Base-by-base conservation (phyloP, 2,888 invertebrate genomes). In the Rhopalosiphum nymphaeae region DNA sequence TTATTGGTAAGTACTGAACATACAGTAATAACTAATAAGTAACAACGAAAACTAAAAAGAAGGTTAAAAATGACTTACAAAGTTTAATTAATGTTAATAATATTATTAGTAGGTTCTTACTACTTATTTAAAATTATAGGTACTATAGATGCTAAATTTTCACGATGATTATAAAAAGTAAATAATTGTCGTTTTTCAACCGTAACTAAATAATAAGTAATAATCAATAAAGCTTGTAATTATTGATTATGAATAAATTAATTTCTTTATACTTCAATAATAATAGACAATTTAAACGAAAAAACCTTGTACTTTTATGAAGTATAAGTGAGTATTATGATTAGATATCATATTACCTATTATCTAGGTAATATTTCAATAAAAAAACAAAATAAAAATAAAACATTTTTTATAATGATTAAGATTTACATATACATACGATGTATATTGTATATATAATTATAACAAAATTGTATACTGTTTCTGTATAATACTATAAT, bases 201-300 rank as follows among this genome's bases (percentile, higher is more conserved):
- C 90, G 61, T 90, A 67, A 78, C 36, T 21, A 78, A 78, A 9
- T 36, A 78, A 36, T 42, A 36, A 78, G 78, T 42, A 78, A 67
- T n/a, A 88, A 26, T 67, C 46, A 67, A 90, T 90, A 67, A 67
- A 89, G 42, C 89, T 78, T 78, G 21, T 78, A 78, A 88, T 67
- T 90, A n/a, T n/a, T 90, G n/a, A 46, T 67, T 67, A 25, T 46
- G 21, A 46, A 46, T 9, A 90, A 90, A 67, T 44, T 36, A 78
- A 78, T 61, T 67, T 26, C 16, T 13, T 42, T 46, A 90, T 90
- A 49, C 36, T 67, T 90, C n/a, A n/a, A 67, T 67, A 90, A 67
- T 46, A 67, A 42, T 61, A 89, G 21, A 46, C 25, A 78, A 21
- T 67, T 61, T 25, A 67, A 67, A 46, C 67, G n/a, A 90, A 90